A percentile compares a stretch with the other conserved stretches of the same genome.
phyloP scores from a whole-genome alignment of 1,140 invertebrate species.

The Drosophila rufa region DNA sequence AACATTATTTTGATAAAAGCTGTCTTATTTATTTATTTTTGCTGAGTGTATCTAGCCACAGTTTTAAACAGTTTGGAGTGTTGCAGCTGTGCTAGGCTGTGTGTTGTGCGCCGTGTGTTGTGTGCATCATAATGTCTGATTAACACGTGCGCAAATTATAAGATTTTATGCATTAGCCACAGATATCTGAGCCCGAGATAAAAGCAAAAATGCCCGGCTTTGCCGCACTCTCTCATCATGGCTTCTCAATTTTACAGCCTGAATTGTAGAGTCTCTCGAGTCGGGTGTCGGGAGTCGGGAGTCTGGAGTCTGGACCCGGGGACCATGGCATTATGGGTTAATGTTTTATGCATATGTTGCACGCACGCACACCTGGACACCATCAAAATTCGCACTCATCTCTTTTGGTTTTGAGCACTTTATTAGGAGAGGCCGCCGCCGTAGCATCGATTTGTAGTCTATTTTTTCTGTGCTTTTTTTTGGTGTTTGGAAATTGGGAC shows the following conservation, averaged over 20 bases:
- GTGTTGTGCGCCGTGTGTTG: slow-evolving; percentile 42
- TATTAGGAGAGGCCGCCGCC: slow-evolving; percentile 48
- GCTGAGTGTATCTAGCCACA: slow-evolving; percentile 14
- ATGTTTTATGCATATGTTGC: slow-evolving; percentile 74
- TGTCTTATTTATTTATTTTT: not conserved
- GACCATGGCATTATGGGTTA: slow-evolving; percentile 55
- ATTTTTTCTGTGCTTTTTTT: slow-evolving; percentile 4
- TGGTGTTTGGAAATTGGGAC: slow-evolving; percentile 12
- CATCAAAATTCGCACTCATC: slow-evolving; percentile 18
- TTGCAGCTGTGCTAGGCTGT: slow-evolving; percentile 43
- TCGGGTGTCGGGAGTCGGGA: not conserved
- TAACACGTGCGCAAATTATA: slow-evolving; percentile 84
- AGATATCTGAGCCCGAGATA: slow-evolving; percentile 75
- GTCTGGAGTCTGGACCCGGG: slow-evolving; percentile 38
- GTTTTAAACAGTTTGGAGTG: slow-evolving; percentile 31
- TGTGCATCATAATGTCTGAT: slow-evolving; percentile 78
- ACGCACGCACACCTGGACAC: slow-evolving; percentile 64
- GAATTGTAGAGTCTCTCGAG: not conserved
- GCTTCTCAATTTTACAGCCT: slow-evolving; percentile 1
- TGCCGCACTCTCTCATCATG: slow-evolving; percentile 64
- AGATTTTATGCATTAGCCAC: slow-evolving; percentile 84
- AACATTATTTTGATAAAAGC: not conserved
- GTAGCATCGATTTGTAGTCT: slow-evolving; percentile 3
- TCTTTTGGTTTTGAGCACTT: slow-evolving; percentile 53
- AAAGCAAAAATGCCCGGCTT: slow-evolving; percentile 71